Base-by-base conservation (phyloP, 2,797 vertebrate species). In the Scarus forsteni region DNA sequence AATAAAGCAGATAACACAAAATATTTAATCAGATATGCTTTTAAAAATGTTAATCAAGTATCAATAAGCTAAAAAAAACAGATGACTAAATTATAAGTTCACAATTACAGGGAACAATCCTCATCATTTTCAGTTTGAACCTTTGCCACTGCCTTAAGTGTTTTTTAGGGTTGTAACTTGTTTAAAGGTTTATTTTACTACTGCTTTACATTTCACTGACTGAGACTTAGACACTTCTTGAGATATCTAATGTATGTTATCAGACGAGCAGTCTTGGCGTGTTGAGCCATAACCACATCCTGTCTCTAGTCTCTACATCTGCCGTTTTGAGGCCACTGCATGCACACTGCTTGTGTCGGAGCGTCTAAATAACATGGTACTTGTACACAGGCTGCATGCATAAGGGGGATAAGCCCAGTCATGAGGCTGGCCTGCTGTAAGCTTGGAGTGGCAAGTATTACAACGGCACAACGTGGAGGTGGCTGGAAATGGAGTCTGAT, bases 211-310 rank as follows among this genome's bases (percentile, higher is more conserved):
- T 59, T 39, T 75, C 10, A 70, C 34, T 36, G 43, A 50, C 12
- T 60, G 10, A 70, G 11, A 55, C 18, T 11, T 1, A 67, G 60
- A 15, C 76, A 12, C 19, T 3, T 65, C 34, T 52, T 50, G 8
- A 77, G 27, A 36, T 73, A 79, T 70, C 52, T 67, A 53, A 63
- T 66, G 56, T 72, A 70, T 58, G 34, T 70, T 62, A 84, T 85
- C 84, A 83, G 78, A 65, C 55, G 75, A 58, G 27, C 44, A 50
- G 61, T 67, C 79, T 73, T 42, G 5, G 73, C 44, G 48, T 64
- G 81, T 89, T 92, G 83, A 90, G 84, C 86, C 85, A 87, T 83
- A 88, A 93, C 93, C 92, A 92, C 93, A 93, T 94, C 93, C 93
- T 94, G 91, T 72, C 80, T 73, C 75, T 63, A 59, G 14, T 43